Base-by-base conservation (phyloP, 2,113 vertebrate genomes). In the Psettodes erumei region DNA sequence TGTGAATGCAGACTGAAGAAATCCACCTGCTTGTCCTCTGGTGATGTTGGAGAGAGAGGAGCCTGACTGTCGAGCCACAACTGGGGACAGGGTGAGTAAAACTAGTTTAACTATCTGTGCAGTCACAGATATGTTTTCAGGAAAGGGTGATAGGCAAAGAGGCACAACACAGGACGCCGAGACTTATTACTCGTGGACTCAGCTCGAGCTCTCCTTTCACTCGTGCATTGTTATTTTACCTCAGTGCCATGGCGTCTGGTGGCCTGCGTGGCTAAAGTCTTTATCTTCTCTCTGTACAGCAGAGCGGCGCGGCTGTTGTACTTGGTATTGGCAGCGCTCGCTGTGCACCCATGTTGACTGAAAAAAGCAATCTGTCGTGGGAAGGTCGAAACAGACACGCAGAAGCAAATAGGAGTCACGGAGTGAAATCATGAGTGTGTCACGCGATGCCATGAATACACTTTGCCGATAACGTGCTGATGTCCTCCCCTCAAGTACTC, bases 271-370 rank as follows among this genome's bases (percentile, higher is more conserved):
- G 96, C 97, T 10, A 95, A 92, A 0, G 82, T 90, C 89, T 94
- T 97, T 60, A 99, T 89, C 78, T 94, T 96, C 79, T 99, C 97
- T 53, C 95, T 88, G 81, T 98, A 99, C 25, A 97, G 96, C 84
- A 94, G 94, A 6, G 97, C 95, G 0, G 93, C 90, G 0, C 96
- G 95, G 30, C 97, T 97, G 90, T 95, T 97, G 86, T 99, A 99
- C 84, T 99, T 99, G 54, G 95, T 82, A 1, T 97, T 98, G 74
- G 95, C 94, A 6, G 97, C 97, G 0, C 1, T 95, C 51, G 94
- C 79, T 6, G 83, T 90, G 68, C 96, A 96, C 0, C 97, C 96
- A 0, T 99, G 95, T 28, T 98, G 97, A 63, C 88, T 95, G 90
- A 99, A 98, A 74, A 97, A 99, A 5, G 93, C 89, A 23, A 89